A percentile compares a stretch with the other conserved stretches of the same genome.
Evolutionary conservation across 2,888 invertebrate genomes (phyloP).

Genomic region (Drosophila rubida): DNA sequence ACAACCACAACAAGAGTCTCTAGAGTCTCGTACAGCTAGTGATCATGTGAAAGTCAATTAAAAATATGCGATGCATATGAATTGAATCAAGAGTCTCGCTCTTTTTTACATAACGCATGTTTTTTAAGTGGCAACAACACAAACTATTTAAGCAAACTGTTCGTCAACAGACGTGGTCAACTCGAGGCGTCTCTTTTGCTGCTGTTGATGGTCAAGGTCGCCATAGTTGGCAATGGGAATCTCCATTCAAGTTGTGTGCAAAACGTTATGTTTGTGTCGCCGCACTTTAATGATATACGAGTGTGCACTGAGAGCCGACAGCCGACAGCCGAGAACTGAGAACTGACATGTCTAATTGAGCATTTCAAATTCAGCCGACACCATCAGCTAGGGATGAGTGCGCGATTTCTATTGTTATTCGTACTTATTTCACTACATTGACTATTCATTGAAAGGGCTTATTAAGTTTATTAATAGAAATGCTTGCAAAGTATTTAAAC

Average conservation of each 20-base stretch:
- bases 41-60: constrained; percentile 31
- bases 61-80: constrained; percentile 31
- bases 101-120: constrained; percentile 14
- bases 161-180: constrained; percentile 15
- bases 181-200: constrained; percentile 7
- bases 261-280: constrained; percentile 5
- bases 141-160: background rate
- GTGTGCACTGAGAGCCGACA: background rate
- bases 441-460: background rate
- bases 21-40: background rate
- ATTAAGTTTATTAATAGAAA: constrained; percentile 15
- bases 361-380: constrained; percentile 3
- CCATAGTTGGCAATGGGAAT: constrained; percentile 13
- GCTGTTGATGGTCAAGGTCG: constrained; percentile 41
- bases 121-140: constrained; percentile 1
- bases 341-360: constrained; percentile 8
- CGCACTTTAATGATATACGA: constrained; percentile 1
- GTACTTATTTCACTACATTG: constrained; percentile 2
- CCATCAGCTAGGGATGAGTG: constrained; percentile 1
- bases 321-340: background rate
- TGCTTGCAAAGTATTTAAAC: background rate
- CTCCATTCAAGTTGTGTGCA: constrained; percentile 4
- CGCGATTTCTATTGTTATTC: constrained; percentile 10
- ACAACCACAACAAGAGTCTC: constrained; percentile 1
- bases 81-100: constrained; percentile 18